Conservation (phyloP, 1,140 invertebrate genomes). For the Drosophila ercepeae region DNA sequence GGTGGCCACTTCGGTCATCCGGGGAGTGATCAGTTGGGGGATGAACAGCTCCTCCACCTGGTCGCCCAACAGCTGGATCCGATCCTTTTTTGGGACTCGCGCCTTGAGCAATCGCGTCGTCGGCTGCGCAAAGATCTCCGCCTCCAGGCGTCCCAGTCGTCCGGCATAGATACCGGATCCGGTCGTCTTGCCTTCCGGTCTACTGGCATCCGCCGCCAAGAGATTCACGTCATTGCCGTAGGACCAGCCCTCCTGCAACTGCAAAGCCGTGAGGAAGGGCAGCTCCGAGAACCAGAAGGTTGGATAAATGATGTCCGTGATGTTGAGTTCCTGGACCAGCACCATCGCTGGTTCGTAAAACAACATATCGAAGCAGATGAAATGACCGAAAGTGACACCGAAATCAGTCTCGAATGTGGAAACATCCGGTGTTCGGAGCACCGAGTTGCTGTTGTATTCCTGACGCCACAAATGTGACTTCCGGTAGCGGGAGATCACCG, state of each 20-base stretch:
- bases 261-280: constrained; percentile 87
- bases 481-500: constrained; percentile 87
- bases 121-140: constrained; percentile 53
- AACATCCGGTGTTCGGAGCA: constrained; percentile 73
- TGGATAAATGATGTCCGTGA: constrained; percentile 89
- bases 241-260: constrained; percentile 85
- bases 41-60: constrained; percentile 22
- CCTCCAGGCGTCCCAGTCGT: constrained; percentile 63
- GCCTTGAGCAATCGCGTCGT: constrained; percentile 61
- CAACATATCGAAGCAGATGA: constrained; percentile 91
- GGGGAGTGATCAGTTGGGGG: constrained; percentile 24
- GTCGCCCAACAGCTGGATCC: constrained; percentile 69
- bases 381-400: constrained; percentile 89
- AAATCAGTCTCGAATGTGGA: constrained; percentile 87
- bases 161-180: constrained; percentile 84
- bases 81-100: constrained; percentile 63
- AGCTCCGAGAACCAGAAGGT: constrained; percentile 90
- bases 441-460: constrained; percentile 32
- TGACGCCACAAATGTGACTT: constrained; percentile 88
- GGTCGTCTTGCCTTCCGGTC: constrained; percentile 65
- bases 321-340: constrained; percentile 56
- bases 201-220: constrained; percentile 84
- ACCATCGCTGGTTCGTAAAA: constrained; percentile 86
- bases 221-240: constrained; percentile 85
- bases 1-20: constrained; percentile 48